A percentile compares a stretch with the other conserved stretches of the same genome.
Conservation (phyloP, 2,888 invertebrate genomes). For the Stomorhina lunata region DNA sequence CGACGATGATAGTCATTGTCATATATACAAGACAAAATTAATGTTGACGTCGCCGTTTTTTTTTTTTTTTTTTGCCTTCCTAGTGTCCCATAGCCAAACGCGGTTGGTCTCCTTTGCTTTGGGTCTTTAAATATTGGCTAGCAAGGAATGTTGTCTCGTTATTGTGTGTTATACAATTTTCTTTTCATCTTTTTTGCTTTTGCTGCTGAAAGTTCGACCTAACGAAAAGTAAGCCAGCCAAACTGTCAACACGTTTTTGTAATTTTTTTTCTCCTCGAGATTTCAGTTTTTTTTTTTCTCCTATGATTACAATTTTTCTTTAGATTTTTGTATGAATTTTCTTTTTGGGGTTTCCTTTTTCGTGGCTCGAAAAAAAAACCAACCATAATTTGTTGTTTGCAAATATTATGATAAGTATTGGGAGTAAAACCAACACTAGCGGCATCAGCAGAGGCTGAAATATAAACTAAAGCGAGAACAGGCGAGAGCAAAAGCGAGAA, state of each 20-base stretch:
- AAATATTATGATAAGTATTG: conserved; percentile 56
- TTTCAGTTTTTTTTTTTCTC: not conserved
- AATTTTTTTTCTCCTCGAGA: not conserved
- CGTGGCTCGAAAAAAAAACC: conserved; percentile 19
- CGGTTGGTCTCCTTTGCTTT: conserved; percentile 1
- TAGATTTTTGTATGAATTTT: not conserved
- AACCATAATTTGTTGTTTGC: conserved; percentile 57
- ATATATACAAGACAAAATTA: not conserved
- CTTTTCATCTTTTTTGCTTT: not conserved
- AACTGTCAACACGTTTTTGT: conserved; percentile 57
- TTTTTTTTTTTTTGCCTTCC: too few relatives aligned
- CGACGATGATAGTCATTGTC: conserved; percentile 15
- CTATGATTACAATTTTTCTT: conserved; percentile 6
- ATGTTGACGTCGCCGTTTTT: not conserved
- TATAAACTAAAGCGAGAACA: not conserved
- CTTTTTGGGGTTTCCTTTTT: not conserved
- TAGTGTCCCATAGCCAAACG: not conserved
- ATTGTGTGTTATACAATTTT: conserved; percentile 9
- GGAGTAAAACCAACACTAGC: not conserved
- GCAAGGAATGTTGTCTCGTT: conserved; percentile 1
- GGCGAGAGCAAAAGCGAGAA: not conserved
- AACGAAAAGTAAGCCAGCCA: conserved; percentile 52
- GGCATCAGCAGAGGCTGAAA: not conserved
- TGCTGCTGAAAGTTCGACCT: not conserved
- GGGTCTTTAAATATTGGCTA: not conserved